phyloP scores from a whole-genome alignment of 1,140 invertebrate genomes.

The Trichogramma pretiosum region DNA sequence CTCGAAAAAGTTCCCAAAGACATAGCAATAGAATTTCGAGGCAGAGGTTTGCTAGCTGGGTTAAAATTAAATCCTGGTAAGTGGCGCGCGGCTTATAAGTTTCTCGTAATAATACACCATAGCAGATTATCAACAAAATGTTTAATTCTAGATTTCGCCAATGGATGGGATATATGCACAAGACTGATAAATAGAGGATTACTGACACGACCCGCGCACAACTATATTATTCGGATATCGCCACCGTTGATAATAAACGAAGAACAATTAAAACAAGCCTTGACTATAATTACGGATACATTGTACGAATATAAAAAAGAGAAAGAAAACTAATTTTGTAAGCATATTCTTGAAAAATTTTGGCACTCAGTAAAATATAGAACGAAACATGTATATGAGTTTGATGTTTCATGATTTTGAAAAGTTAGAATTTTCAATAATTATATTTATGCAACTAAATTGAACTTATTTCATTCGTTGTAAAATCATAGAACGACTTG shows the following conservation, averaged over 20 bases:
- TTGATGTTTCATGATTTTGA: too few species aligned
- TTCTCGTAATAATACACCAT: neutral
- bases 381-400: too few species aligned
- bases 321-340: neutral
- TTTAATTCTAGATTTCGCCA: slow-evolving; percentile 52
- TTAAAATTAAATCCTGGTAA: slow-evolving; percentile 61
- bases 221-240: slow-evolving; percentile 65
- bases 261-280: slow-evolving; percentile 51
- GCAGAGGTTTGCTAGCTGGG: slow-evolving; percentile 70
- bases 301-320: slow-evolving; percentile 21
- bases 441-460: too few species aligned
- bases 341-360: too few species aligned
- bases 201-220: slow-evolving; percentile 69
- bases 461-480: too few species aligned
- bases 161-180: slow-evolving; percentile 61
- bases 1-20: slow-evolving; percentile 54
- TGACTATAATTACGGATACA: slow-evolving; percentile 49
- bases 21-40: slow-evolving; percentile 57
- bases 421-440: too few species aligned
- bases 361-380: too few species aligned
- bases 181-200: slow-evolving; percentile 58
- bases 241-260: slow-evolving; percentile 62
- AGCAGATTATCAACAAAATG: neutral
- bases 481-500: too few species aligned
- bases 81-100: neutral